Percentiles rank a stretch among this genome's conserved stretches.
Evolutionary conservation across 2,797 vertebrate species (phyloP).

Genomic region (Rhynchotus rufescens): DNA sequence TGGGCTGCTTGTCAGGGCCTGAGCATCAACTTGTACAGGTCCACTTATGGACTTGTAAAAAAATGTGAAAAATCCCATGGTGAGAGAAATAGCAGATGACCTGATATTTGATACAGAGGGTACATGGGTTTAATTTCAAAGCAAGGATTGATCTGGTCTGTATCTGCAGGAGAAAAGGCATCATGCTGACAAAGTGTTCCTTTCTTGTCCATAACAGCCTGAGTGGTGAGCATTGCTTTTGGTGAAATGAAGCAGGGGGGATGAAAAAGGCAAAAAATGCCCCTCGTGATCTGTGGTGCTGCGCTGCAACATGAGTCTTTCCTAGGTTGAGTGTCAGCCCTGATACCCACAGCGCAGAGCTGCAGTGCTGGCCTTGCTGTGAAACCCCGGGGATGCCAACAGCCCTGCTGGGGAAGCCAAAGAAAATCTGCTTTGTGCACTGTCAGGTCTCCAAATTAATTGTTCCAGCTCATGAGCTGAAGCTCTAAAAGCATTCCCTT

Average conservation of each 20-base stretch:
- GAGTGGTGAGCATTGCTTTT: background rate
- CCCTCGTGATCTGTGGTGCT: background rate
- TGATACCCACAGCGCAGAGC: background rate
- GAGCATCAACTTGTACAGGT: background rate
- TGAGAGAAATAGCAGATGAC: background rate
- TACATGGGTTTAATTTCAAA: background rate
- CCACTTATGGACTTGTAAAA: no score
- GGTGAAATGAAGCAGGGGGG: background rate
- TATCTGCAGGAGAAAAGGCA: background rate
- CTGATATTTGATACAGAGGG: background rate
- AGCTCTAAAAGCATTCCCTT: slow-evolving; percentile 31
- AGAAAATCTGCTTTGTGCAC: slow-evolving; percentile 25
- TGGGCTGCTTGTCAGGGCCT: background rate
- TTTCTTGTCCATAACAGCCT: background rate
- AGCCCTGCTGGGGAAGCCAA: background rate
- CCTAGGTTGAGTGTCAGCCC: background rate
- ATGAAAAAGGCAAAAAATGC: background rate
- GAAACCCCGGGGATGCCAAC: background rate
- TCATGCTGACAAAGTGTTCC: background rate
- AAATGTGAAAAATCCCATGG: background rate
- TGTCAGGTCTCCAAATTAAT: slow-evolving; percentile 47
- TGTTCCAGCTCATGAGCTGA: slow-evolving; percentile 61
- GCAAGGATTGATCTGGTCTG: background rate
- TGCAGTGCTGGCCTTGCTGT: background rate
- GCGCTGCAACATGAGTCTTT: background rate